A percentile compares a stretch with the other conserved stretches of the same genome.
phyloP scores from a whole-genome alignment of 2,113 vertebrate species.

The Cranoglanis bouderius region DNA sequence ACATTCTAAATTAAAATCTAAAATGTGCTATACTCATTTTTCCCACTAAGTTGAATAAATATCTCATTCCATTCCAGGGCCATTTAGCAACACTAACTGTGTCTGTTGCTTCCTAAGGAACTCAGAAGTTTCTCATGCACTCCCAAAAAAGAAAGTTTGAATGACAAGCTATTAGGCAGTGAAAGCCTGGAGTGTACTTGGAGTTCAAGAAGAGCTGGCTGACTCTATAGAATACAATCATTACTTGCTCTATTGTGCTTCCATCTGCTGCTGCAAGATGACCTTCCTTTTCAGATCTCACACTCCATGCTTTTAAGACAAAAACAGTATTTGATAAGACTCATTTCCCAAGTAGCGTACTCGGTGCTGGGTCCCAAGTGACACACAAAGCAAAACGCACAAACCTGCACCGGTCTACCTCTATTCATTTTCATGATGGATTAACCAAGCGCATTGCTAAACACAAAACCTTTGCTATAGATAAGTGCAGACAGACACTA shows the following conservation, averaged over 20 bases:
- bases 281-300: slow-evolving; percentile 7
- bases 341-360: slow-evolving; percentile 36
- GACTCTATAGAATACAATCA: neutral
- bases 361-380: slow-evolving; percentile 47
- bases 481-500: neutral
- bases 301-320: slow-evolving; percentile 21
- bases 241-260: neutral
- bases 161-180: neutral
- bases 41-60: neutral
- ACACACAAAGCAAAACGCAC: slow-evolving; percentile 40
- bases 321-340: slow-evolving; percentile 30
- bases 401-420: slow-evolving; percentile 37
- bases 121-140: neutral
- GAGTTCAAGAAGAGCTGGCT: neutral
- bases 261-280: neutral
- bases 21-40: neutral
- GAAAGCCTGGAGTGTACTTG: neutral
- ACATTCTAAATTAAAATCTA: neutral
- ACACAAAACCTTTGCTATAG: slow-evolving; percentile 44
- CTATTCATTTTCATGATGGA: slow-evolving; percentile 49
- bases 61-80: neutral
- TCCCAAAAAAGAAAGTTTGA: neutral
- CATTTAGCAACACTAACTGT: neutral
- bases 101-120: neutral
- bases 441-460: slow-evolving; percentile 20